Conservation (phyloP, 2,113 vertebrate genomes). For the Ophthalmolycus amberensis region DNA sequence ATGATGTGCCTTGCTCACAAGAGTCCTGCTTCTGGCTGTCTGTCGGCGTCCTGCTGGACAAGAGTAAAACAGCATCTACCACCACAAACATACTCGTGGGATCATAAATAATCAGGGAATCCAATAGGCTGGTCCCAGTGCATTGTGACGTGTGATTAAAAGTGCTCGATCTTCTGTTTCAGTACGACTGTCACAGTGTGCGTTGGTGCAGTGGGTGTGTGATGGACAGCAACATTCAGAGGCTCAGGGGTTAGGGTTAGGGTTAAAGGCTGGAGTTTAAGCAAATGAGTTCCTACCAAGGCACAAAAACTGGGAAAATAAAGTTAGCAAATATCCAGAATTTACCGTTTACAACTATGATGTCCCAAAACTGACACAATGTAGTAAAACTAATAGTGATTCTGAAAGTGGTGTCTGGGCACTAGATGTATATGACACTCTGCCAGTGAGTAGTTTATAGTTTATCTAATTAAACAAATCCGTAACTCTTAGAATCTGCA, state of each 20-base stretch:
- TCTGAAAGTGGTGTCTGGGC: too few relatives aligned
- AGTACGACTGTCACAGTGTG: conserved; percentile 3
- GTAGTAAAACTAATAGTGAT: background rate
- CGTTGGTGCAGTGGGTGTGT: background rate
- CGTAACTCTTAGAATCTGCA: background rate
- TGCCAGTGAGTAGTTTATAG: background rate
- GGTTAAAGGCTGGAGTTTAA: background rate
- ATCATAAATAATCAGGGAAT: conserved; percentile 32
- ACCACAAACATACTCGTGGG: conserved; percentile 40
- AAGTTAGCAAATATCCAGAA: background rate
- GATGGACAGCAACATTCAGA: background rate
- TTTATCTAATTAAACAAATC: background rate
- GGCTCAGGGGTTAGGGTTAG: background rate
- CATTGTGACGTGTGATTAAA: background rate
- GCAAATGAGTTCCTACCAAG: background rate
- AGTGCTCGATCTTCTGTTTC: background rate
- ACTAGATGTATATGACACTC: too few relatives aligned
- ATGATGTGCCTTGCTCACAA: conserved; percentile 8
- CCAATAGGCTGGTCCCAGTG: conserved; percentile 16
- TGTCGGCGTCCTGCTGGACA: conserved; percentile 5
- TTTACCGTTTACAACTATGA: background rate
- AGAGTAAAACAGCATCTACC: conserved; percentile 8
- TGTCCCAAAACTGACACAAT: background rate
- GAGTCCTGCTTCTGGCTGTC: conserved; percentile 7
- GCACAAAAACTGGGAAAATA: background rate